Evolutionary conservation across 1,140 invertebrate species (phyloP).

Genomic region (Drosophila guanche): DNA sequence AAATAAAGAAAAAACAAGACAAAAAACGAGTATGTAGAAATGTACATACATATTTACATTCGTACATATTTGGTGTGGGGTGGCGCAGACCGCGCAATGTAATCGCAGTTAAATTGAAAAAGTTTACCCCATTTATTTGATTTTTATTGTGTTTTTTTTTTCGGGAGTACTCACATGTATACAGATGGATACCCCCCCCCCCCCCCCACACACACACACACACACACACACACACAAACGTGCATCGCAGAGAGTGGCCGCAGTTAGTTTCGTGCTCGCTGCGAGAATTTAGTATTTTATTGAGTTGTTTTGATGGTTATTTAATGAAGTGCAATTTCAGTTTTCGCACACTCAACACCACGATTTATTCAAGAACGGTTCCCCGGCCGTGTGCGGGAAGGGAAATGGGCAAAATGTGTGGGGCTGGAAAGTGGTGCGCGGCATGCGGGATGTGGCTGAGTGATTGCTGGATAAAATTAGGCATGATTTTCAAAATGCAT

Average conservation of each 20-base stretch:
- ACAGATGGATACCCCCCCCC: neutral
- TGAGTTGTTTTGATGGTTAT: constrained; percentile 79
- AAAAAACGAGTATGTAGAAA: constrained; percentile 16
- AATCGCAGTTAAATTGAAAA: constrained; percentile 76
- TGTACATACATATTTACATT: no score
- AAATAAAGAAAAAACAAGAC: neutral
- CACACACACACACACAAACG: constrained; percentile 16
- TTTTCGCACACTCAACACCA: constrained; percentile 56
- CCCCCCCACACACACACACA: constrained; percentile 1
- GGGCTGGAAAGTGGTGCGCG: no score
- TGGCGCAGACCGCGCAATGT: constrained; percentile 44
- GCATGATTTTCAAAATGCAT: constrained; percentile 43
- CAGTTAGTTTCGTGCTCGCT: constrained; percentile 43
- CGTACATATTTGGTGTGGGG: constrained; percentile 1
- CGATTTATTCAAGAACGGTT: constrained; percentile 65
- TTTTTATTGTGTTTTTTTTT: constrained; percentile 51
- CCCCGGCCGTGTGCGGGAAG: constrained; percentile 6
- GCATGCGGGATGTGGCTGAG: constrained; percentile 48
- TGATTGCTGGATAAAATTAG: constrained; percentile 69
- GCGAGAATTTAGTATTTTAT: constrained; percentile 74
- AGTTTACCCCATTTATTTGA: constrained; percentile 62
- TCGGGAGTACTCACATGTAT: constrained; percentile 3
- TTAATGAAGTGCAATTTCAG: constrained; percentile 77
- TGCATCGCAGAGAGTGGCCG: constrained; percentile 15
- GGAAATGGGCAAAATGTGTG: neutral